phyloP scores from a whole-genome alignment of 2,797 vertebrate species.

The Schizothorax lantsangensis region DNA sequence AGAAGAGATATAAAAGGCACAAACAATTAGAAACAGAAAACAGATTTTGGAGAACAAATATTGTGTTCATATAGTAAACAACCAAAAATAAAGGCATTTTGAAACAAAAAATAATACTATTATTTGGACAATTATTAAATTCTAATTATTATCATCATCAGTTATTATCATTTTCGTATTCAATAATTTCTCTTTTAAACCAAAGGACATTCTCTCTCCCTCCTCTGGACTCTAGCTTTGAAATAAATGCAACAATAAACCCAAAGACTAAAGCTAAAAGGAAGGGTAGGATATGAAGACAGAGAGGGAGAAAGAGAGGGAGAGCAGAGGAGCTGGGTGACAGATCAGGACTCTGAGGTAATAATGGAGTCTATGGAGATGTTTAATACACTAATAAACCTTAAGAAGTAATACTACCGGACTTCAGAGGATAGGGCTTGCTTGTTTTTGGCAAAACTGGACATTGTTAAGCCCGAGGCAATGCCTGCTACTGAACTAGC shows the following conservation, averaged over 20 bases:
- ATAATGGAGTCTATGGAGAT: slow-evolving; percentile 50
- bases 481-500: slow-evolving; percentile 8
- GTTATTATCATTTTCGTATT: slow-evolving; percentile 56
- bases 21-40: slow-evolving; percentile 68
- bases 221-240: slow-evolving; percentile 55
- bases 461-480: slow-evolving; percentile 17
- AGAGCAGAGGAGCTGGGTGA: slow-evolving; percentile 30
- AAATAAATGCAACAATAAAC: slow-evolving; percentile 38
- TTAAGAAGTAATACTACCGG: slow-evolving; percentile 29
- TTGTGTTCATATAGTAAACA: slow-evolving; percentile 68
- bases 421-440: slow-evolving; percentile 40
- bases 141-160: slow-evolving; percentile 62
- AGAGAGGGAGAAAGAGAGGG: slow-evolving; percentile 43
- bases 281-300: slow-evolving; percentile 33
- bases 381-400: slow-evolving; percentile 46
- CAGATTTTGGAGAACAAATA: slow-evolving; percentile 66
- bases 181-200: slow-evolving; percentile 58
- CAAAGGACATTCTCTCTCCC: slow-evolving; percentile 60
- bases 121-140: slow-evolving; percentile 72
- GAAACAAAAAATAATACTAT: slow-evolving; percentile 75
- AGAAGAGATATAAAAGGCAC: slow-evolving; percentile 73
- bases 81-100: slow-evolving; percentile 70
- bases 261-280: slow-evolving; percentile 28
- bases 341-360: slow-evolving; percentile 57
- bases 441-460: slow-evolving; percentile 40